Evolutionary conservation across 2,797 vertebrate species (phyloP).

Genomic region (Parauchenoglanis ngamensis): DNA sequence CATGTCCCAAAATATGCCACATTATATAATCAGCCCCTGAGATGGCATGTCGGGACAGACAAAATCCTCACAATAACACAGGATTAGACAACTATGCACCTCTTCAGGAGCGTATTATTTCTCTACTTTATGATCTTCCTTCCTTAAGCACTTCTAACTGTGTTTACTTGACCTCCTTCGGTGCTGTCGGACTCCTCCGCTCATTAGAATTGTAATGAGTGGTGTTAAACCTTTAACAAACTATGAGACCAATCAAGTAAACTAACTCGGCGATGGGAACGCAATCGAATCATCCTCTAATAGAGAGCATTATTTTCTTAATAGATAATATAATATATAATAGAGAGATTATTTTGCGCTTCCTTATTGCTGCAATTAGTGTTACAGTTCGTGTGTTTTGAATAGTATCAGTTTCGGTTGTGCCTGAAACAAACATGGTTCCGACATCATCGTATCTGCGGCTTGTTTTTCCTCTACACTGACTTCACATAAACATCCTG

Average conservation of each 20-base stretch:
- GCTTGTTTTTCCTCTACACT: background rate
- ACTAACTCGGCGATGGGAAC: background rate
- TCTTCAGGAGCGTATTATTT: background rate
- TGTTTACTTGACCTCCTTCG: background rate
- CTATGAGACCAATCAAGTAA: background rate
- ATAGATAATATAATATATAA: no score
- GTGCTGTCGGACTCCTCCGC: background rate
- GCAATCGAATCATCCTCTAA: background rate
- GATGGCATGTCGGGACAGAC: background rate
- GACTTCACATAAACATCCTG: background rate
- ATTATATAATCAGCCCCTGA: background rate
- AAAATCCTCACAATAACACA: background rate
- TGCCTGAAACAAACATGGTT: background rate
- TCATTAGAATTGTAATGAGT: background rate
- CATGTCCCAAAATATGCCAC: slow-evolving; percentile 1
- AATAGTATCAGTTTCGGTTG: background rate
- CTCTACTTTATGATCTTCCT: background rate
- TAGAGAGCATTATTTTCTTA: background rate
- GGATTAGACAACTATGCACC: no score
- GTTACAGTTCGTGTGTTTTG: background rate
- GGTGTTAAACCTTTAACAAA: background rate
- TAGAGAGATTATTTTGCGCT: background rate
- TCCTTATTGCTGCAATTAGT: background rate
- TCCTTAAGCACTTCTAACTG: background rate
- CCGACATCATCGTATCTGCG: background rate